phyloP scores from a whole-genome alignment of 2,113 vertebrate genomes.

The Vidua chalybeata region DNA sequence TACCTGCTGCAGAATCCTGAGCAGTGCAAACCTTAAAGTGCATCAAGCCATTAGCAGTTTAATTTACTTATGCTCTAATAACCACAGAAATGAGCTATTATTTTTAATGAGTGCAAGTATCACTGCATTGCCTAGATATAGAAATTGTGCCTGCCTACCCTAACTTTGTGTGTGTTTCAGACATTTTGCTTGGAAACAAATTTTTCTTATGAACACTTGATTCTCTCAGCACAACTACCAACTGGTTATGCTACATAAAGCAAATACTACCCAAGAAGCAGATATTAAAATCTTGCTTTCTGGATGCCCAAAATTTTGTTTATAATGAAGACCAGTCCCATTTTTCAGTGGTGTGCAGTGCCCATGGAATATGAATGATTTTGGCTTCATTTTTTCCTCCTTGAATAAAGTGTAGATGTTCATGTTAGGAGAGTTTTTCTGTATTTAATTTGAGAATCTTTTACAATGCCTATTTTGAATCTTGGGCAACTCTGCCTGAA shows the following conservation, averaged over 20 bases:
- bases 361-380: background rate
- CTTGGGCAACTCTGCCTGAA: background rate
- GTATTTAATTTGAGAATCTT: background rate
- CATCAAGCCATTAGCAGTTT: slow-evolving; percentile 40
- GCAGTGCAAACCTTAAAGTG: slow-evolving; percentile 2
- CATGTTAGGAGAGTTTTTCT: background rate
- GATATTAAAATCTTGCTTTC: background rate
- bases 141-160: background rate
- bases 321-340: background rate
- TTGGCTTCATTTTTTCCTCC: background rate
- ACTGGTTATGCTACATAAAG: background rate
- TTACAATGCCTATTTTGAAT: background rate
- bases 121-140: background rate
- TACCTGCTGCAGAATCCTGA: slow-evolving; percentile 5
- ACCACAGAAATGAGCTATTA: slow-evolving; percentile 61
- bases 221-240: background rate
- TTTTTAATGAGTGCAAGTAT: slow-evolving; percentile 55
- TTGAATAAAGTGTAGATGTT: background rate
- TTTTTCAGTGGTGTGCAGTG: background rate
- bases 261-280: background rate
- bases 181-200: background rate
- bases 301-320: background rate
- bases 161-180: background rate
- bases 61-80: slow-evolving; percentile 60
- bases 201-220: background rate